A percentile compares a stretch with the other conserved stretches of the same genome.
Conservation (phyloP, 1,140 invertebrate genomes). For the Lepidotrigona ventralis region DNA sequence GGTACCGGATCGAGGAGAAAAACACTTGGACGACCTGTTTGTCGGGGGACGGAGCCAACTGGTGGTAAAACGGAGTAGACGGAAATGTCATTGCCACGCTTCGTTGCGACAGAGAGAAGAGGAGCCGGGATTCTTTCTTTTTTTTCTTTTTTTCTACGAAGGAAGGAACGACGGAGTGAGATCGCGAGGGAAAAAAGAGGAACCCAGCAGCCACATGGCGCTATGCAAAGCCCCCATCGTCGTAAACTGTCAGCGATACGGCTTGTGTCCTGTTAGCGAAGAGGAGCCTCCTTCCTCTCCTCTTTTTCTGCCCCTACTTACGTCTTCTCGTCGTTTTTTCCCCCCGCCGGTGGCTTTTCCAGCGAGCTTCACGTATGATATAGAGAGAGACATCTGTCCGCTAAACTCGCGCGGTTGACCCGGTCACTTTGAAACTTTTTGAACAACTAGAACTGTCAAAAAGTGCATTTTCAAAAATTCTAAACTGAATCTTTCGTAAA, state of each 20-base stretch:
- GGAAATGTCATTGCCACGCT: slow-evolving; percentile 66
- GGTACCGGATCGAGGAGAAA: slow-evolving; percentile 12
- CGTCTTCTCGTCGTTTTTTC: slow-evolving; percentile 6
- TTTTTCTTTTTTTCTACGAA: not conserved
- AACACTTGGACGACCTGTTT: slow-evolving; percentile 61
- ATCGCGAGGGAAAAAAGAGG: slow-evolving; percentile 44
- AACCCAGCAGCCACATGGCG: slow-evolving; percentile 73
- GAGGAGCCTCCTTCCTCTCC: slow-evolving; percentile 22
- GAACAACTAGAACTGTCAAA: no score
- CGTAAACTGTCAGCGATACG: slow-evolving; percentile 68
- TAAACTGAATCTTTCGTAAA: no score
- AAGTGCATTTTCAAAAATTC: no score
- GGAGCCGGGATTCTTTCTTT: not conserved
- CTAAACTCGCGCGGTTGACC: slow-evolving; percentile 20
- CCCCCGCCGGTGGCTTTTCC: not conserved
- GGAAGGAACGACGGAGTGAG: slow-evolving; percentile 15
- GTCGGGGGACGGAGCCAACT: slow-evolving; percentile 3
- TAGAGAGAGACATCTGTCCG: slow-evolving; percentile 43
- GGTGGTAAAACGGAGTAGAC: slow-evolving; percentile 47
- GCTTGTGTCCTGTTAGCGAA: slow-evolving; percentile 48
- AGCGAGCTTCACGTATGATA: slow-evolving; percentile 1
- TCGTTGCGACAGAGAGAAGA: slow-evolving; percentile 52
- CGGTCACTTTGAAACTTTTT: not conserved
- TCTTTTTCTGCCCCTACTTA: slow-evolving; percentile 19
- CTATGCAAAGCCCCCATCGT: slow-evolving; percentile 63